Evolutionary conservation across 2,113 vertebrate species (phyloP), one percentile per base, ranked within the genome.

Genomic region (Hymenochirus boettgeri): DNA sequence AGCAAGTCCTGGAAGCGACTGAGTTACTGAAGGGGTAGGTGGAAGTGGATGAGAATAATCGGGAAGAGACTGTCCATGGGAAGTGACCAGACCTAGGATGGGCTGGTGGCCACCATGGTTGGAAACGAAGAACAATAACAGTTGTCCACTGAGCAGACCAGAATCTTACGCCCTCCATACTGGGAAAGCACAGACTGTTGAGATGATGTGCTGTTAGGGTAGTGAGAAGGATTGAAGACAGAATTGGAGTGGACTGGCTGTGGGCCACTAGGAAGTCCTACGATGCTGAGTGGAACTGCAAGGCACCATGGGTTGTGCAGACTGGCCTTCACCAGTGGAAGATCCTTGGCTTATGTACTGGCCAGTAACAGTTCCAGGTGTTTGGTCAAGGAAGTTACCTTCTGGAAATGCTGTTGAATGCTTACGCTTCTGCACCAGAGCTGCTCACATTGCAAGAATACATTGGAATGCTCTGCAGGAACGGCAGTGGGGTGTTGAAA

Each of bases 131-230:
- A 99, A 87, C 96, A 99, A 88, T 98, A 99, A 91, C 96, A 99
- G 90, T 99, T 99, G 83, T 99, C 96, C 89, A 99, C 94, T 0
- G 96, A 98, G 73, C 96, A 99, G 88, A 99, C 94, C 42, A 98
- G 92, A 84, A 99, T 99, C 88, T 99, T 99, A 65, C 96, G 93
- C 72, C 95, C 92, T 5, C 95, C 93, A 13, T 99, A 98, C 67
- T 98, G 96, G 24, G 96, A 92, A 65, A 98, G 91, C 85, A 96
- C 90, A 3, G 93, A 87, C 86, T 96, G 94, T 87, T 99, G 96
- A 77, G 95, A 87, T 75, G 92, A 90, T 2, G 92, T 89, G 74
- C 90, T 87, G 22, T 92, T 94, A 46, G 95, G 91, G 66, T 95
- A 99, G 88, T 98, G 96, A 9, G 96, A 94, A 48, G 96, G 90